These are phyloP conservation scores for Cyanoliseus patagonus DNA, from an alignment of 2,113 vertebrate genomes.

Conservation along the genomic window DNA sequence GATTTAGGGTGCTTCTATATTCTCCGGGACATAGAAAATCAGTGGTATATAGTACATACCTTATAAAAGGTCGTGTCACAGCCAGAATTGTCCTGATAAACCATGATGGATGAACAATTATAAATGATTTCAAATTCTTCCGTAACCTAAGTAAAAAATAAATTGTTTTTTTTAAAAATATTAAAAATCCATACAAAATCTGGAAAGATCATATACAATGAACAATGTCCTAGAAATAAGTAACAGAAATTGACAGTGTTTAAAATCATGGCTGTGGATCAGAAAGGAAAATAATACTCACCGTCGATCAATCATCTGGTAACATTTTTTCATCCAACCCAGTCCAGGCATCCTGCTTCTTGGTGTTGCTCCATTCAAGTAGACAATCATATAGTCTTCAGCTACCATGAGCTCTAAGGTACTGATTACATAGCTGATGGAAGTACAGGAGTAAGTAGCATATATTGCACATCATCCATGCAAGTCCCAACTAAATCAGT, in stretches of 20 bases:
- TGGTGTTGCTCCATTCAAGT: conserved; percentile 96
- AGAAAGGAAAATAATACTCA: conserved; percentile 38
- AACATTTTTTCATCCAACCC: conserved; percentile 97
- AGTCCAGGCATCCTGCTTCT: conserved; percentile 94
- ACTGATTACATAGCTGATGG: conserved; percentile 92
- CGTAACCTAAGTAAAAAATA: conserved; percentile 80
- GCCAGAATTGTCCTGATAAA: conserved; percentile 96
- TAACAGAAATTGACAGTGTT: neutral
- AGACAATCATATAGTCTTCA: conserved; percentile 98
- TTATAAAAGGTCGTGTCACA: conserved; percentile 96
- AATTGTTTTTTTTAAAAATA: neutral
- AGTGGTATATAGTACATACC: conserved; percentile 72
- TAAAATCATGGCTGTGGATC: neutral
- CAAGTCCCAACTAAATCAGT: neutral
- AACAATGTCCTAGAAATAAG: neutral
- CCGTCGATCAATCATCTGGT: conserved; percentile 98
- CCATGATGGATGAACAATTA: conserved; percentile 98
- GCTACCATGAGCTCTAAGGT: conserved; percentile 97
- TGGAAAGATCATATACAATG: neutral
- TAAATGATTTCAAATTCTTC: conserved; percentile 98
- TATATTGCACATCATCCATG: neutral
- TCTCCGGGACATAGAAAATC: neutral
- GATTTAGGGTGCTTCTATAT: neutral
- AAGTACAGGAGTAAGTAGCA: neutral
- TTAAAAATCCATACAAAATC: neutral